Evolutionary conservation across 2,888 invertebrate genomes (phyloP).

Genomic region (Eupithecia pulchellata): DNA sequence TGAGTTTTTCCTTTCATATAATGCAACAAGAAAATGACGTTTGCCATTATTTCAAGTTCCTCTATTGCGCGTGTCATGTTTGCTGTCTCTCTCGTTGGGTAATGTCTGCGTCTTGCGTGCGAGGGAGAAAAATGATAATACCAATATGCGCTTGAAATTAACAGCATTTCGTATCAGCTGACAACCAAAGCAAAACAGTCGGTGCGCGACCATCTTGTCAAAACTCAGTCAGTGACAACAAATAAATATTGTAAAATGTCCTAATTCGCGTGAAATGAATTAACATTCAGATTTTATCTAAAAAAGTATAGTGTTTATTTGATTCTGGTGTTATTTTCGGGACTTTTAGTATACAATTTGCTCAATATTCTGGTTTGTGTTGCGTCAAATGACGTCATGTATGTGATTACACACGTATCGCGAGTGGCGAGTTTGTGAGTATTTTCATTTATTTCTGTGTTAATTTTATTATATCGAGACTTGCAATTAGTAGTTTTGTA

Average conservation of each 20-base stretch:
- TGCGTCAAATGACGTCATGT: slow-evolving; percentile 86
- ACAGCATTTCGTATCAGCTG: slow-evolving; percentile 84
- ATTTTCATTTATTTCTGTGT: slow-evolving; percentile 81
- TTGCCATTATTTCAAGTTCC: slow-evolving; percentile 67
- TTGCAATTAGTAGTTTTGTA: slow-evolving; percentile 60
- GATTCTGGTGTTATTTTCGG: slow-evolving; percentile 73
- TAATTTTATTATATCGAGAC: slow-evolving; percentile 67
- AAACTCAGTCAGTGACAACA: slow-evolving; percentile 83
- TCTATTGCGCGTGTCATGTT: slow-evolving; percentile 61
- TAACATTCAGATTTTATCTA: slow-evolving; percentile 74
- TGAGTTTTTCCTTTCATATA: slow-evolving; percentile 70
- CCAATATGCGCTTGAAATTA: slow-evolving; percentile 61
- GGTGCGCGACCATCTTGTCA: slow-evolving; percentile 87
- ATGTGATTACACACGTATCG: slow-evolving; percentile 85
- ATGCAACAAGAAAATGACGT: slow-evolving; percentile 80
- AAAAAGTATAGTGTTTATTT: slow-evolving; percentile 77
- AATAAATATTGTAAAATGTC: slow-evolving; percentile 84
- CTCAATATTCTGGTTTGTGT: slow-evolving; percentile 82
- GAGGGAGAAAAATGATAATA: slow-evolving; percentile 55
- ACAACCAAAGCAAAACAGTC: slow-evolving; percentile 87
- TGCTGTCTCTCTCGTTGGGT: slow-evolving; percentile 57
- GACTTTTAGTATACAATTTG: slow-evolving; percentile 77
- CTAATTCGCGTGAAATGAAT: slow-evolving; percentile 80
- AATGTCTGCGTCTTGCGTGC: slow-evolving; percentile 26
- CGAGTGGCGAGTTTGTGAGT: slow-evolving; percentile 83